These are phyloP conservation scores for Wasmannia auropunctata DNA, from an alignment of 1,140 invertebrate species.

Conservation along the genomic window DNA sequence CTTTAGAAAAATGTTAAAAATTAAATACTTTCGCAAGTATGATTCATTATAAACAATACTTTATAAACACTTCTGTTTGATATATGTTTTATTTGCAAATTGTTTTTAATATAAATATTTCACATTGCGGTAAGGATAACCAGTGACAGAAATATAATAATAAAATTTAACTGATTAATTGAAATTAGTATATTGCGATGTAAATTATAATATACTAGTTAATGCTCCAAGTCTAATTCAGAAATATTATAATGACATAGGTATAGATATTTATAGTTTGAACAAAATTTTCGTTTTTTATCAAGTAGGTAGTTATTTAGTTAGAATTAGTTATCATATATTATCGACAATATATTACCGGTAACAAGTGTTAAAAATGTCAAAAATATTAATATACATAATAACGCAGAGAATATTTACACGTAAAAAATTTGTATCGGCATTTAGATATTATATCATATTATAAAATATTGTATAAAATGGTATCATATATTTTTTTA, in stretches of 20 bases:
- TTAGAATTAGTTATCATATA: too few species aligned
- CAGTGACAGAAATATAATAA: too few species aligned
- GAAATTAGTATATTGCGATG: background rate
- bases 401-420: background rate
- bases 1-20: background rate
- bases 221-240: too few species aligned
- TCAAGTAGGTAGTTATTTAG: too few species aligned
- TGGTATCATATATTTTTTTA: background rate
- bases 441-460: background rate
- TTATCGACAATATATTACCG: too few species aligned
- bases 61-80: background rate
- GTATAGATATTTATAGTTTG: background rate
- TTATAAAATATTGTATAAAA: background rate
- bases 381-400: background rate
- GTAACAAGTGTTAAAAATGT: background rate
- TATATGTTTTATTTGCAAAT: too few species aligned
- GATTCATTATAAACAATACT: background rate
- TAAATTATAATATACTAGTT: background rate
- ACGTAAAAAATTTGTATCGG: background rate
- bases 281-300: too few species aligned
- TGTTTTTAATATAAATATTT: too few species aligned
- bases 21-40: background rate
- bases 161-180: too few species aligned
- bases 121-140: too few species aligned
- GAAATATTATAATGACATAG: too few species aligned